phyloP scores from a whole-genome alignment of 2,888 invertebrate genomes.

The Graphium colonna region DNA sequence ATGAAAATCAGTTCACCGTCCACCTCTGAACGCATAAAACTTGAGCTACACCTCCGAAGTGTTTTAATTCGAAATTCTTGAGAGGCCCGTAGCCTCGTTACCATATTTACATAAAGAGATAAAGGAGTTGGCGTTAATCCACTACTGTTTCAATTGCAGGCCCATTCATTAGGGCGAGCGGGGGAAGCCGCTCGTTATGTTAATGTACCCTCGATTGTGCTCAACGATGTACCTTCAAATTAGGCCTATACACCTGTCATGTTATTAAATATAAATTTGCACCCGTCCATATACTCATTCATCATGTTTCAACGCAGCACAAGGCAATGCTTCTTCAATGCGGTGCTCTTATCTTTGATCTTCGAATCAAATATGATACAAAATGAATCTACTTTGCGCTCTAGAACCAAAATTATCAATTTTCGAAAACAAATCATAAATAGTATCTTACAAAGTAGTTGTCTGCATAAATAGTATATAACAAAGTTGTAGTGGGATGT shows the following conservation, averaged over 20 bases:
- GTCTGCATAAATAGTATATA: too few relatives aligned
- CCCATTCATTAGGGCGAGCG: constrained; percentile 61
- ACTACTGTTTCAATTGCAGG: constrained; percentile 65
- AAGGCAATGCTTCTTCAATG: too few relatives aligned
- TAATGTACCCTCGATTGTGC: constrained; percentile 48
- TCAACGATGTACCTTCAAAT: constrained; percentile 22
- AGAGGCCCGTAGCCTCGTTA: constrained; percentile 13
- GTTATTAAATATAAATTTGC: constrained; percentile 24
- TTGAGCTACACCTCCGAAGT: background rate
- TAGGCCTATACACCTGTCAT: constrained; percentile 21
- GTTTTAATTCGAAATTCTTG: constrained; percentile 13
- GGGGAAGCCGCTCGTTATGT: constrained; percentile 58
- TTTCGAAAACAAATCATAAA: too few relatives aligned
- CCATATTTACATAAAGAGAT: constrained; percentile 35
- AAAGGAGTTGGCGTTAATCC: constrained; percentile 36
- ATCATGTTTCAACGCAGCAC: constrained; percentile 14
- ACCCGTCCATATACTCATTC: constrained; percentile 14
- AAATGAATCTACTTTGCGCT: too few relatives aligned
- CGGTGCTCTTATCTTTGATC: too few relatives aligned
- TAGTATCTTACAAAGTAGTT: too few relatives aligned
- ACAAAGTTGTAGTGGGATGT: too few relatives aligned
- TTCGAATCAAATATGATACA: too few relatives aligned
- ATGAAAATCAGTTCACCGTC: background rate
- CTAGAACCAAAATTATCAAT: too few relatives aligned
- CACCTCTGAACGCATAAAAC: background rate